Conservation (phyloP, 2,113 vertebrate species). For the Boleophthalmus pectinirostris region DNA sequence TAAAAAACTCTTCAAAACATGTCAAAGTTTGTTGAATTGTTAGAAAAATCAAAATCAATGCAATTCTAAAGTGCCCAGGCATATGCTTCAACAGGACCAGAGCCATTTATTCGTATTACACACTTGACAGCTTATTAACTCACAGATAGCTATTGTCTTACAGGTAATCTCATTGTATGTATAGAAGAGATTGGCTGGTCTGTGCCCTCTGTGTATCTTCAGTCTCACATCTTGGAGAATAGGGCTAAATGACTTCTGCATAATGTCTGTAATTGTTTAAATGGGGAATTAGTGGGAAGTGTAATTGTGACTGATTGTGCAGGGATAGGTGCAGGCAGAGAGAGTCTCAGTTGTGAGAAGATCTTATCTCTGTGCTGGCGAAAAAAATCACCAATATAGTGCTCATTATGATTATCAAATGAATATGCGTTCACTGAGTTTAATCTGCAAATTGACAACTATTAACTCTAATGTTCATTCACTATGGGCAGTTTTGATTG, state of each 20-base stretch:
- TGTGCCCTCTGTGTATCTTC: slow-evolving; percentile 20
- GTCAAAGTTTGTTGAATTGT: no score
- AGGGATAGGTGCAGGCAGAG: slow-evolving; percentile 18
- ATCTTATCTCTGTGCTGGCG: slow-evolving; percentile 20
- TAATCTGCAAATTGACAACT: neutral
- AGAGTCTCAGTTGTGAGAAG: slow-evolving; percentile 12
- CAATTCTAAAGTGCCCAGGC: no score
- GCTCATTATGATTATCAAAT: neutral
- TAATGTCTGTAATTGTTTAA: slow-evolving; percentile 60
- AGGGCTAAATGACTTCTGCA: slow-evolving; percentile 51
- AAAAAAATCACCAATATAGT: neutral
- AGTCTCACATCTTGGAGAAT: slow-evolving; percentile 24
- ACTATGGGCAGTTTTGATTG: no score
- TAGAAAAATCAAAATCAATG: no score
- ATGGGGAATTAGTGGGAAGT: slow-evolving; percentile 29
- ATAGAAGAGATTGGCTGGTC: slow-evolving; percentile 26
- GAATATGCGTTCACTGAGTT: neutral
- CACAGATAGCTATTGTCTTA: slow-evolving; percentile 1
- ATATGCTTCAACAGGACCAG: neutral
- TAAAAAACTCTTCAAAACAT: no score
- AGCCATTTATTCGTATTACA: neutral
- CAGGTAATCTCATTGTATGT: slow-evolving; percentile 37
- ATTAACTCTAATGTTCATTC: neutral
- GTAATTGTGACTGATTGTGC: slow-evolving; percentile 52
- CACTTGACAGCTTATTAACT: neutral